Base-by-base conservation (phyloP, 1,140 invertebrate species). In the Tetraneura akinire region DNA sequence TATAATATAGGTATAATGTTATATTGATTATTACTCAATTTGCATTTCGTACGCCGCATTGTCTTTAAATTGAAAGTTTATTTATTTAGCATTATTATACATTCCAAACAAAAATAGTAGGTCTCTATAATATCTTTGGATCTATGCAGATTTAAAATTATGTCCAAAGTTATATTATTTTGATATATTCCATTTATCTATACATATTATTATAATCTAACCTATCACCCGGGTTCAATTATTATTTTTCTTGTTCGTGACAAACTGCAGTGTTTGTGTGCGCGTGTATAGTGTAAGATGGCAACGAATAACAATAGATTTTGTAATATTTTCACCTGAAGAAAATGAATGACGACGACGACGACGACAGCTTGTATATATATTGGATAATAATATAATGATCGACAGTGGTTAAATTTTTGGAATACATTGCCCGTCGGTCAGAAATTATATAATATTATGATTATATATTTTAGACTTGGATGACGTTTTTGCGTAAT, bases 231-330 rank as follows among this genome's bases (percentile, higher is more conserved):
- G 3, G 26, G 47, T 29, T 11, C 5, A 62, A 5, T 9, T 62
- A 23, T 13, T 26, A 21, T 4, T 37, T 37, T 29, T 26, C 26
- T n/a, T 29, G 26, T 29, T 62, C 60, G 60, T 62, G 60, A 62
- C 60, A 29, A 8, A 57, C 10, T 11, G 60, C 32, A 16, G 10
- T 29, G 13, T 47, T n/a, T 4, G 45, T 47, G 45, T 37, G 8
- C 8, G 8, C 32, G 32, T 4, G 3, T 37, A 37, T 37, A 37
- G 32, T 37, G 32, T 37, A 37, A n/a, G n/a, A n/a, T 37, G 32
- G 32, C 32, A 37, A 37, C n/a, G n/a, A n/a, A n/a, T n/a, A n/a
- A n/a, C 71, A 74, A 74, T 57, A 21, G 47, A n/a, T 74, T 74
- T 74, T 55, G 71, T 55, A 57, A 74, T 57, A 26, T 74, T 74